Percentiles rank a stretch among this genome's conserved stretches.
phyloP scores from a whole-genome alignment of 2,888 invertebrate genomes.

The Temnothorax ravouxi region DNA sequence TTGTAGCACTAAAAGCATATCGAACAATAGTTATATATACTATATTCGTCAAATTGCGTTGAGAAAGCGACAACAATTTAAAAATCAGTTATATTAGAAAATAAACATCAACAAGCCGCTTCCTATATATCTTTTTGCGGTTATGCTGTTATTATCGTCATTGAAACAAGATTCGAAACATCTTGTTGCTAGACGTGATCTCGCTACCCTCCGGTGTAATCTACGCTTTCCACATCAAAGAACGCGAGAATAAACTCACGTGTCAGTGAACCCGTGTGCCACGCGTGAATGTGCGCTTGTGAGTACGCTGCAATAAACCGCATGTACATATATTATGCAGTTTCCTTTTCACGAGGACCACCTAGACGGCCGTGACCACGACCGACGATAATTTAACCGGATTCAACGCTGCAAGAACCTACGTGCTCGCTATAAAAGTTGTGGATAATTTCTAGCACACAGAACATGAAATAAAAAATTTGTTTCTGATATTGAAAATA shows the following conservation, averaged over 20 bases:
- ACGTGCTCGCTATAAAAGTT: not conserved
- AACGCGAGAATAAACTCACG: constrained; percentile 63
- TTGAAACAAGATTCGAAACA: not conserved
- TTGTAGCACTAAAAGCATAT: no score
- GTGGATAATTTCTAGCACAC: not conserved
- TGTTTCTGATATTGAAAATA: not conserved
- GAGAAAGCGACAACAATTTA: no score
- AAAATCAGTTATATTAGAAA: no score
- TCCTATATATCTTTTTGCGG: not conserved
- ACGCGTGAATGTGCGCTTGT: constrained; percentile 60
- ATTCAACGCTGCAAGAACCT: constrained; percentile 63
- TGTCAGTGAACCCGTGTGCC: constrained; percentile 69
- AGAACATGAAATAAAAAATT: not conserved
- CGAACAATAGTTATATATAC: no score
- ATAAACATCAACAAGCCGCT: no score
- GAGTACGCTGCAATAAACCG: constrained; percentile 77
- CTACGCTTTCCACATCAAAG: not conserved
- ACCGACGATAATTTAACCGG: constrained; percentile 68
- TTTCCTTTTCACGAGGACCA: constrained; percentile 80
- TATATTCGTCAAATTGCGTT: no score
- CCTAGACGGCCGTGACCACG: constrained; percentile 72
- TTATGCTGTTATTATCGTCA: not conserved
- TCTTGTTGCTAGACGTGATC: constrained; percentile 11
- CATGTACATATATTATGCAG: constrained; percentile 77
- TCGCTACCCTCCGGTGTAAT: constrained; percentile 41